Evolutionary conservation across 2,113 vertebrate genomes (phyloP), one percentile per base, ranked within the genome.

Genomic region (Ctenodactylus gundi): DNA sequence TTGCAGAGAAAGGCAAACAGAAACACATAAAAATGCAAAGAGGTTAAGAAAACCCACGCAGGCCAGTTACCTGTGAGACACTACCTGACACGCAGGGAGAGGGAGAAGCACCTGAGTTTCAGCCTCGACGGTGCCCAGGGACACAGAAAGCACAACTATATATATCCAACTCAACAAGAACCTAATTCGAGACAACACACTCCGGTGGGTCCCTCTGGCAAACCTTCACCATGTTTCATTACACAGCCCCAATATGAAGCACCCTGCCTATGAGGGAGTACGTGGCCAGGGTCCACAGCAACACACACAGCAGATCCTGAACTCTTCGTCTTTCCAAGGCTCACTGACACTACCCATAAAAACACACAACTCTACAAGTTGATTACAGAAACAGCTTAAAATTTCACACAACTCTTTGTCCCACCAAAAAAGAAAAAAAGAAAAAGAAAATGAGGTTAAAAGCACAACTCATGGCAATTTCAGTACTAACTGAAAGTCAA

Each of bases 371-470:
- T 39, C 81, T 57, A 51, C 36, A 90, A 84, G 31, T 80, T 85
- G 68, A 55, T 76, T 34, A 90, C 0, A 87, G 64, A 92, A 6
- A 85, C 8, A 85, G 62, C n/a, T n/a, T n/a, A n/a, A n/a, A n/a
- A n/a, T n/a, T n/a, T n/a, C n/a, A n/a, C n/a, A n/a, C n/a, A n/a
- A n/a, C n/a, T n/a, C n/a, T n/a, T n/a, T n/a, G n/a, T n/a, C n/a
- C n/a, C n/a, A n/a, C n/a, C n/a, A n/a, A n/a, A n/a, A n/a, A n/a
- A n/a, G n/a, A n/a, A n/a, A n/a, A n/a, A n/a, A n/a, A 62, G 58
- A 53, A 36, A 25, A n/a, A 23, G 20, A 75, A 81, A 94, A 39
- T 29, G 36, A 92, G 84, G 78, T 84, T 85, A 88, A 78, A 88
- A 77, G 60, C 14, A 65, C 62, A 53, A 36, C 88, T 95, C 65